A percentile compares a stretch with the other conserved stretches of the same genome.
phyloP scores from a whole-genome alignment of 2,888 invertebrate genomes.

The Ischnura elegans region DNA sequence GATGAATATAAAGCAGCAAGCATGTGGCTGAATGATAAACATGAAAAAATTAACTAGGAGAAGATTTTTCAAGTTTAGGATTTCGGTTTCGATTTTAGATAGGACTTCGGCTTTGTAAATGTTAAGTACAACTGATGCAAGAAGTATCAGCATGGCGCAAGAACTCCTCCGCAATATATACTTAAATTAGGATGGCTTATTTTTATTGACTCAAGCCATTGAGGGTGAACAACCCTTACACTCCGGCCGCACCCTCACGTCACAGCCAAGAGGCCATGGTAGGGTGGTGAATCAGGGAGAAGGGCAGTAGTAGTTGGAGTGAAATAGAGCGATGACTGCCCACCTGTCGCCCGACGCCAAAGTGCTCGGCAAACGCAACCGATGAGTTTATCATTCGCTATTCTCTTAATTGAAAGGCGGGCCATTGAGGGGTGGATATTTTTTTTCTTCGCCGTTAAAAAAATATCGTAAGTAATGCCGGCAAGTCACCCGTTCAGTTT shows the following conservation, averaged over 20 bases:
- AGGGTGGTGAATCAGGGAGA: not conserved
- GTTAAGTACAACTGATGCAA: no score
- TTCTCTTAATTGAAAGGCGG: slow-evolving; percentile 28
- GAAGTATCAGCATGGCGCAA: no score
- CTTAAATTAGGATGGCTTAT: no score
- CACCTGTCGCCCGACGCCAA: not conserved
- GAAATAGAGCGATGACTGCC: not conserved
- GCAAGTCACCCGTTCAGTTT: not conserved
- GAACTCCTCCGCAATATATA: no score
- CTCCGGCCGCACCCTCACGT: not conserved
- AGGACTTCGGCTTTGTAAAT: no score
- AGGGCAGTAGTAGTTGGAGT: not conserved
- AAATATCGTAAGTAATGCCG: not conserved
- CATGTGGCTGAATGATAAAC: no score
- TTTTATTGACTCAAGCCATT: no score
- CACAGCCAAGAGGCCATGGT: not conserved
- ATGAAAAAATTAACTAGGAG: no score
- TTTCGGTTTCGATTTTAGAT: no score
- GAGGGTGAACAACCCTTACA: no score
- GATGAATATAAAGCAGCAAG: no score
- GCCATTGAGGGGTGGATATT: not conserved
- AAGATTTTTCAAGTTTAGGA: no score
- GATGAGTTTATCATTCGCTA: not conserved
- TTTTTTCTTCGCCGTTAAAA: not conserved
- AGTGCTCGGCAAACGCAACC: not conserved